Evolutionary conservation across 2,797 vertebrate species (phyloP).

Genomic region (Nasua narica): DNA sequence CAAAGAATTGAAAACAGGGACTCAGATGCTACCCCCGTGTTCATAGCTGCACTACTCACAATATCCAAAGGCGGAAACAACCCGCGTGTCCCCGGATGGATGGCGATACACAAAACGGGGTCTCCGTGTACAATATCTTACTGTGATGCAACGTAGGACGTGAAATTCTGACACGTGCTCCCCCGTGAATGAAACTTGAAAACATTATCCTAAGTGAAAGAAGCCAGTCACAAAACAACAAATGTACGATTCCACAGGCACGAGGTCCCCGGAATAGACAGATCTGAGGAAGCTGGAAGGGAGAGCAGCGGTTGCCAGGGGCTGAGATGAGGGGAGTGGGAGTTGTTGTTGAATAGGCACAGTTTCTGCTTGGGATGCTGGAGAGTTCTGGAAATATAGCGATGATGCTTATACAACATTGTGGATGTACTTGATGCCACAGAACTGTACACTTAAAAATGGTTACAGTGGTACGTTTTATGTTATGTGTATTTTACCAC

Average conservation of each 20-base stretch:
- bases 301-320: too few species aligned
- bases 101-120: not conserved
- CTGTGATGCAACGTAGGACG: not conserved
- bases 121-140: too few species aligned
- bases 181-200: not conserved
- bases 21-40: not conserved
- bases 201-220: not conserved
- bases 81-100: not conserved
- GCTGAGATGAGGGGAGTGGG: accelerated
- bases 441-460: not conserved
- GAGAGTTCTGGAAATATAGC: not conserved
- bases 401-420: not conserved
- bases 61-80: not conserved
- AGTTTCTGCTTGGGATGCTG: not conserved
- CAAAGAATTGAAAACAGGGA: not conserved
- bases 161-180: not conserved
- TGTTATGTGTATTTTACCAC: not conserved
- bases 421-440: not conserved
- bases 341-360: not conserved
- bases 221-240: not conserved
- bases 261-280: not conserved
- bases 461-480: not conserved
- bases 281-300: not conserved
- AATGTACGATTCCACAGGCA: too few species aligned
- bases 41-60: not conserved